Evolutionary conservation across 1,140 invertebrate genomes (phyloP).

Genomic region (Heliconius congener): DNA sequence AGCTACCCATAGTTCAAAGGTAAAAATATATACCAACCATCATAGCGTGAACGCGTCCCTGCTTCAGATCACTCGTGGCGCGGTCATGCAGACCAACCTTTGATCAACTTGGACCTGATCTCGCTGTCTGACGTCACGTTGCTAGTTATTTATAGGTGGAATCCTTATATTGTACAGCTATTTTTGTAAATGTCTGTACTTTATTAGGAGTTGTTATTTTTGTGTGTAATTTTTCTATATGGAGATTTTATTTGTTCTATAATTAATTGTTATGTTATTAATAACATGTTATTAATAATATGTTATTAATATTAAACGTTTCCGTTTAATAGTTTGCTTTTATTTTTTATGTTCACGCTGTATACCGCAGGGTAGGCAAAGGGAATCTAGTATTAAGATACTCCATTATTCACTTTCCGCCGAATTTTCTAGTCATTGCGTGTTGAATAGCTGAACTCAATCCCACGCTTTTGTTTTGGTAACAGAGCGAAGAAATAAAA

Average conservation of each 20-base stretch:
- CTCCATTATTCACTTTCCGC: no score
- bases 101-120: conserved; percentile 9
- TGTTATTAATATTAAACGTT: no score
- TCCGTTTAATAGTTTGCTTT: no score
- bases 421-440: no score
- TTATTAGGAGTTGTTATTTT: not conserved
- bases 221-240: not conserved
- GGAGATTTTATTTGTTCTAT: not conserved
- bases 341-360: no score
- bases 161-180: not conserved
- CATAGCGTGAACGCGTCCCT: not conserved
- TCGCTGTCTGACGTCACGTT: conserved; percentile 1
- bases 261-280: not conserved
- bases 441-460: no score
- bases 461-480: no score
- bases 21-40: conserved; percentile 4
- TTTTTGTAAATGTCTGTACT: conserved; percentile 3
- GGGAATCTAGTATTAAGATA: no score
- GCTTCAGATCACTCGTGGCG: not conserved
- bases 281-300: not conserved
- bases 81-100: conserved; percentile 12
- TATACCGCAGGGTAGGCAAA: no score
- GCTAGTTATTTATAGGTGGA: not conserved
- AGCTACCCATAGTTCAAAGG: conserved; percentile 1
- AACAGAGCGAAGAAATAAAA: no score